These are phyloP conservation scores for Cancer borealis DNA, from an alignment of 2,888 invertebrate genomes.

Conservation along the genomic window DNA sequence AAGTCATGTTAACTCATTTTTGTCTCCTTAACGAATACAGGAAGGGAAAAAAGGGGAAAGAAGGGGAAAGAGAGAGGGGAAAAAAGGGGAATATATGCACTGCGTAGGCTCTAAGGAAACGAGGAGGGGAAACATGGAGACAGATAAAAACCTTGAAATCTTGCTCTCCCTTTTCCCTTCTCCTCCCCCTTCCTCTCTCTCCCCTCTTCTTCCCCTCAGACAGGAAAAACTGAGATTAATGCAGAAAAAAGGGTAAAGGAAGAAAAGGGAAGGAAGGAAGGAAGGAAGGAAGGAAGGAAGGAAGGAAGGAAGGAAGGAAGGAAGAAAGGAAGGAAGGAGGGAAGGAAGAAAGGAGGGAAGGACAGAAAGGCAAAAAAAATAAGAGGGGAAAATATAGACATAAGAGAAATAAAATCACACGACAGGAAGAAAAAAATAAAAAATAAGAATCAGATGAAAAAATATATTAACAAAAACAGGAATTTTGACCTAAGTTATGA, in stretches of 20 bases:
- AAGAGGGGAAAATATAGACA: not conserved
- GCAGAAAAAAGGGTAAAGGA: not conserved
- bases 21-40: not conserved
- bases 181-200: too few species aligned
- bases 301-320: not conserved
- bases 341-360: not conserved
- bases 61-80: not conserved
- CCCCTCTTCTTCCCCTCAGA: too few species aligned
- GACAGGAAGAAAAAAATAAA: not conserved
- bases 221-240: not conserved
- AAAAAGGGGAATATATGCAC: not conserved
- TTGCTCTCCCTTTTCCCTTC: too few species aligned
- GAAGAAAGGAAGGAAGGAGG: not conserved
- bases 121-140: constrained; percentile 21
- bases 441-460: too few species aligned
- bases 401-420: not conserved
- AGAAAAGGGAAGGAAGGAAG: not conserved
- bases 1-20: not conserved
- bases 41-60: not conserved
- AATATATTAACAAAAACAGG: too few species aligned
- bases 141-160: not conserved
- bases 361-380: not conserved
- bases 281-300: not conserved
- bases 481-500: too few species aligned
- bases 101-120: not conserved